Conservation (phyloP, 1,140 invertebrate species). For the Diabrotica virgifera region DNA sequence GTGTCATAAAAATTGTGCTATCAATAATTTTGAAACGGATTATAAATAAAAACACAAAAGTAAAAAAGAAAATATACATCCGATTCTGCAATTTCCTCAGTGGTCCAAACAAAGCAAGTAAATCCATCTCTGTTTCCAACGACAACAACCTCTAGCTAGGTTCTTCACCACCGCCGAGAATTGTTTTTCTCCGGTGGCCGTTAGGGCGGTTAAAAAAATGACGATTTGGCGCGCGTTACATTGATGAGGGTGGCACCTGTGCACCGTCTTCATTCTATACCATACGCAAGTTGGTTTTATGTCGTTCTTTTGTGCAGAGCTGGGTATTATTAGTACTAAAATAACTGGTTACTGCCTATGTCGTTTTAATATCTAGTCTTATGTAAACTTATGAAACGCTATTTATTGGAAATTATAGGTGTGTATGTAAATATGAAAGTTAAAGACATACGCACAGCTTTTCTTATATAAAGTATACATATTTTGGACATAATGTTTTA, state of each 20-base stretch:
- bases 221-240: conserved; percentile 3
- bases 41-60: no score
- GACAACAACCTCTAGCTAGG: not conserved
- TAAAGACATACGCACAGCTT: no score
- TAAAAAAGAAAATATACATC: no score
- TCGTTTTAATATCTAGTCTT: no score
- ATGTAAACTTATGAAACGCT: no score
- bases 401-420: no score
- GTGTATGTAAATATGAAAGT: no score
- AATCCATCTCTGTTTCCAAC: not conserved
- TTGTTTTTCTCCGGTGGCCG: not conserved
- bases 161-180: not conserved
- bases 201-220: conserved; percentile 6
- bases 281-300: not conserved
- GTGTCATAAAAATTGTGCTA: no score
- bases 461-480: no score
- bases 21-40: no score
- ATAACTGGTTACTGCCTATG: not conserved
- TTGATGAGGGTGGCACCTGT: conserved; percentile 10
- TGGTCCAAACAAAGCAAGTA: not conserved
- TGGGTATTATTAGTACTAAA: not conserved
- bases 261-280: not conserved
- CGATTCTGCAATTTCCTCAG: no score
- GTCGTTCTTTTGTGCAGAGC: not conserved
- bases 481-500: no score